Percentiles rank a stretch among this genome's conserved stretches.
Conservation (phyloP, 1,140 invertebrate genomes). For the Globodera ellingtonae region DNA sequence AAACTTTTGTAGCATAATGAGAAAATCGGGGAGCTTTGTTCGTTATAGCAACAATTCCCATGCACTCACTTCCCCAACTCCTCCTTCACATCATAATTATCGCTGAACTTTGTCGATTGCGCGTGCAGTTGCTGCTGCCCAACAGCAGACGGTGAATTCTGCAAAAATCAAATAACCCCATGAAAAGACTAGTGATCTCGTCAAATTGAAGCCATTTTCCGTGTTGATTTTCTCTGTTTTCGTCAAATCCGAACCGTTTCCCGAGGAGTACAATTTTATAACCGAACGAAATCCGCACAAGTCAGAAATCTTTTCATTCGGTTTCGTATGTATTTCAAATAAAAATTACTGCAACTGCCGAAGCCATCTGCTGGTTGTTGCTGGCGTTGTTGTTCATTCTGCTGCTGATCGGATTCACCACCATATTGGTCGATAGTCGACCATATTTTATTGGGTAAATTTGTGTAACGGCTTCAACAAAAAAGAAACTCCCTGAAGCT, state of each 20-base stretch:
- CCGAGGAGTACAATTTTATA: too few relatives aligned
- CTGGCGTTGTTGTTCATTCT: constrained; percentile 6
- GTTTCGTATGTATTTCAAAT: too few relatives aligned
- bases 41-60: neutral
- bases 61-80: constrained; percentile 97
- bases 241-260: too few relatives aligned
- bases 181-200: neutral
- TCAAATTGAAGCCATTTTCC: too few relatives aligned
- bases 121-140: constrained; percentile 36
- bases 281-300: too few relatives aligned
- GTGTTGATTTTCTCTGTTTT: too few relatives aligned
- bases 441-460: neutral
- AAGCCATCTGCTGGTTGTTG: neutral
- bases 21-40: too few relatives aligned
- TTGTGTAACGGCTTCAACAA: neutral
- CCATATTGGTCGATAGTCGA: constrained; percentile 6
- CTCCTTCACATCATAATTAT: constrained; percentile 99
- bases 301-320: too few relatives aligned
- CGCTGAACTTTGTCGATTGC: constrained; percentile 78
- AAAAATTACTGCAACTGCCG: neutral
- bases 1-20: too few relatives aligned
- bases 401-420: neutral
- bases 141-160: constrained; percentile 18
- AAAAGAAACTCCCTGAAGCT: neutral
- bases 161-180: neutral